Percentiles rank a stretch among this genome's conserved stretches.
These are phyloP conservation scores for Meloidogyne chitwoodi DNA, from an alignment of 1,140 invertebrate genomes.

Conservation along the genomic window DNA sequence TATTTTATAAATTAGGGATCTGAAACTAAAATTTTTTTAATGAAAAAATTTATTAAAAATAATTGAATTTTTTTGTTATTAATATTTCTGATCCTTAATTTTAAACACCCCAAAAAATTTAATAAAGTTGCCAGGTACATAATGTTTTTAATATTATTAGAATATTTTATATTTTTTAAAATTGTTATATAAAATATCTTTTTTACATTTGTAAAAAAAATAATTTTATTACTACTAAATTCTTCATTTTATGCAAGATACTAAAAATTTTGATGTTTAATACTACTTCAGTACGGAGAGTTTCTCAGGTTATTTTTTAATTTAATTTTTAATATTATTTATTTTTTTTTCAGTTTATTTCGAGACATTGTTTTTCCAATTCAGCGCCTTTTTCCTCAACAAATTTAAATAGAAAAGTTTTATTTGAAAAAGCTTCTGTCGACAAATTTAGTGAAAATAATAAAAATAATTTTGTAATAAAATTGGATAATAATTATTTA, in stretches of 20 bases:
- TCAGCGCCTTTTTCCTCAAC: slow-evolving; percentile 1
- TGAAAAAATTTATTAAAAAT: too few species aligned
- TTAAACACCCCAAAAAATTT: too few species aligned
- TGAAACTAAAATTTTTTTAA: not conserved
- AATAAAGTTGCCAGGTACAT: too few species aligned
- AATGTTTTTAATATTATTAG: too few species aligned
- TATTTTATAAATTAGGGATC: not conserved
- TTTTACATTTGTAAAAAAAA: too few species aligned
- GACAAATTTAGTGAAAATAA: not conserved
- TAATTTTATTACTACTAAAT: too few species aligned
- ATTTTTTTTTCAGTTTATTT: not conserved
- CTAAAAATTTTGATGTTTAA: not conserved
- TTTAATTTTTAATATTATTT: not conserved
- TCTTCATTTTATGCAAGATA: too few species aligned
- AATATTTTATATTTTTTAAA: too few species aligned
- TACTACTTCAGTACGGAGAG: not conserved
- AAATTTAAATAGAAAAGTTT: not conserved
- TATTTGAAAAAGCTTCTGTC: slow-evolving; percentile 7
- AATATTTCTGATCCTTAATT: too few species aligned
- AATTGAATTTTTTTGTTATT: too few species aligned
- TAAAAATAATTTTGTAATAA: slow-evolving; percentile 8
- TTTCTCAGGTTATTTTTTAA: not conserved
- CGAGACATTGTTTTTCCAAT: not conserved
- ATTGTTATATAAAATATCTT: too few species aligned
- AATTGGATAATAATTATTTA: slow-evolving; percentile 24